Conservation (phyloP, 2,113 vertebrate species). For the Pyxicephalus adspersus region DNA sequence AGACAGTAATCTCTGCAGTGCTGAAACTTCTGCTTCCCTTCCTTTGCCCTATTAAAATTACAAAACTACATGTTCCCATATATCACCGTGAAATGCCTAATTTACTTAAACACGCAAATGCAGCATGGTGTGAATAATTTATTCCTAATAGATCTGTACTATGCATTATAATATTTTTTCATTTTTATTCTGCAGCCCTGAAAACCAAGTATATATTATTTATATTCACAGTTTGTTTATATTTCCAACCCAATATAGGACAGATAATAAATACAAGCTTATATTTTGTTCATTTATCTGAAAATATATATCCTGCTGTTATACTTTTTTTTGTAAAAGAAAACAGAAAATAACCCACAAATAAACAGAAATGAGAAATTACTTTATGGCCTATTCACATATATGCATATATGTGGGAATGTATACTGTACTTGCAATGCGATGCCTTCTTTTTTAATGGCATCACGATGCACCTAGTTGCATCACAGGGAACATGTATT, state of each 20-base stretch:
- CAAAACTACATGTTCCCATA: slow-evolving; percentile 1
- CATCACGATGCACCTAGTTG: no score
- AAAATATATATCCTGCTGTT: neutral
- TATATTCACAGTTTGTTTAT: slow-evolving; percentile 23
- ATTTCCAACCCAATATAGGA: neutral
- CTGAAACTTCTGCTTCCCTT: slow-evolving; percentile 18
- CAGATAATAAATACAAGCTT: neutral
- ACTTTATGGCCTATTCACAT: no score
- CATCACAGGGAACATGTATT: no score
- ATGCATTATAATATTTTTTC: slow-evolving; percentile 28
- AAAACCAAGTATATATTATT: slow-evolving; percentile 16
- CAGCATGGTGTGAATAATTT: slow-evolving; percentile 24
- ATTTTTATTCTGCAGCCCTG: neutral
- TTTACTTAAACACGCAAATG: slow-evolving; percentile 25
- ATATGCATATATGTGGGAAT: no score
- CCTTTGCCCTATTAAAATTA: slow-evolving; percentile 9
- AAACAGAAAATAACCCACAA: no score
- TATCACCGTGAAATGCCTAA: slow-evolving; percentile 33
- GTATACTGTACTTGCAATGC: neutral
- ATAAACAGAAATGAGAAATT: no score
- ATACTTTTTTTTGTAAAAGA: neutral
- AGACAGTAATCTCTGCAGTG: neutral
- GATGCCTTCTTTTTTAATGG: neutral
- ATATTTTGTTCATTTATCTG: neutral
- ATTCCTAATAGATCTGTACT: slow-evolving; percentile 19